Base-by-base conservation (phyloP, 53 echinoderm and acorn worm species). In the Echinarachnius parma region DNA sequence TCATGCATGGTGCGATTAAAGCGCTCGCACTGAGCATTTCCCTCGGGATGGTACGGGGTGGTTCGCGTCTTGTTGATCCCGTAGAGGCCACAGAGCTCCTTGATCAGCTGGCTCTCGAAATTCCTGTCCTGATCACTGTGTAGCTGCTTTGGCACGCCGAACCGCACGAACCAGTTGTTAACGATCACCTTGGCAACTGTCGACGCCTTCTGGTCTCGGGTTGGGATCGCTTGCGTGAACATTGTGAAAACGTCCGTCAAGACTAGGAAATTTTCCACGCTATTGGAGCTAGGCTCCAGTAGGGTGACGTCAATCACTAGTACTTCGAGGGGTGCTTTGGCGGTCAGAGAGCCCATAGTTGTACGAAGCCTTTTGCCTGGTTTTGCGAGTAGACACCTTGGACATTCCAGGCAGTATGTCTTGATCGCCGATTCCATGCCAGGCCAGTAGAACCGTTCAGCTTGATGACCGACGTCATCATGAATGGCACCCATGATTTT, bases 91-190 rank as follows among this genome's bases (percentile, higher is more conserved):
- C 86, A 86, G 10, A 86, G 50, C 4, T 86, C 63, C 31, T 28
- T 37, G 21, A 88, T 81, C 48, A 92, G 26, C 1, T 28, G 54
- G 24, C 87, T 84, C 49, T 92, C 92, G 30, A 92, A 92, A 59
- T 87, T 87, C 18, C 79, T 42, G 4, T 87, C 87, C 44, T 92
- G 92, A 60, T 92, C 92, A 35, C 84, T 84, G 37, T 88, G 92
- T 26, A 84, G 48, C 21, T 68, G 39, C 8, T 32, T 29, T 9
- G 87, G 92, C 5, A 92, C 62, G 2, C 87, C 87, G 61, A 81
- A 87, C 4, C 74, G 80, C 5, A 81, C 78, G 59, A 92, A 92
- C 84, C 87, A 92, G 2, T 92, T 72, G 10, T 81, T 70, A 10
- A 78, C 78, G 5, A 84, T 39, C 2, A 60, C 60, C 25, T 61